Conservation (phyloP, 2,113 vertebrate species). For the Dasyurus viverrinus region DNA sequence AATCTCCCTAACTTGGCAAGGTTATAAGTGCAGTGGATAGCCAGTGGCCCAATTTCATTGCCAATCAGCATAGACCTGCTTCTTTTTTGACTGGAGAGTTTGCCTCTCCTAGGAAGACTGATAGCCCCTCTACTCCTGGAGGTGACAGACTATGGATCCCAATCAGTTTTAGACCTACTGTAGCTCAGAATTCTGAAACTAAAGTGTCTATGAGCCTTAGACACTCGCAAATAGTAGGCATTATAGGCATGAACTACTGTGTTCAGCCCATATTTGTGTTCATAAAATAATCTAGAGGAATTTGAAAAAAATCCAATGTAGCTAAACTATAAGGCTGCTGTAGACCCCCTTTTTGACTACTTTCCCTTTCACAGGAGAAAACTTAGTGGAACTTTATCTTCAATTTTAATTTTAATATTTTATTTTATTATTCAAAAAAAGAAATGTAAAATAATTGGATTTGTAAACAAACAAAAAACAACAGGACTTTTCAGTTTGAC, state of each 20-base stretch:
- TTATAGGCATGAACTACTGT: not conserved
- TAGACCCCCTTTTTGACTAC: slow-evolving; percentile 17
- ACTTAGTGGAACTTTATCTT: not conserved
- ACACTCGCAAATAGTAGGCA: not conserved
- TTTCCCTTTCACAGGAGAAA: not conserved
- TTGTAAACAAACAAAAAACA: not conserved
- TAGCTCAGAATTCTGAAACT: not conserved
- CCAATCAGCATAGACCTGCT: not conserved
- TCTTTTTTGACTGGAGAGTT: not conserved
- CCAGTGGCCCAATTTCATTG: not conserved
- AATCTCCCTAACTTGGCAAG: not conserved
- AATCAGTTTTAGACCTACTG: not conserved
- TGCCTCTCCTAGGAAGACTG: not conserved
- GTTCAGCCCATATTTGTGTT: slow-evolving; percentile 39
- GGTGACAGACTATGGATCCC: not conserved
- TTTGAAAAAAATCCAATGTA: not conserved
- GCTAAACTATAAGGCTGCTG: not conserved
- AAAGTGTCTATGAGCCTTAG: not conserved
- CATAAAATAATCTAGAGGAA: not conserved
- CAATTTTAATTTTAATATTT: not conserved
- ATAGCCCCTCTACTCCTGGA: not conserved
- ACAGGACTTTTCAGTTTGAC: not conserved
- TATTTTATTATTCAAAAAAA: not conserved
- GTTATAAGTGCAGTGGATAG: not conserved
- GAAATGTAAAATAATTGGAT: not conserved